Percentiles rank a stretch among this genome's conserved stretches.
Conservation (phyloP, 2,797 vertebrate species). For the Sebastes oblongus region DNA sequence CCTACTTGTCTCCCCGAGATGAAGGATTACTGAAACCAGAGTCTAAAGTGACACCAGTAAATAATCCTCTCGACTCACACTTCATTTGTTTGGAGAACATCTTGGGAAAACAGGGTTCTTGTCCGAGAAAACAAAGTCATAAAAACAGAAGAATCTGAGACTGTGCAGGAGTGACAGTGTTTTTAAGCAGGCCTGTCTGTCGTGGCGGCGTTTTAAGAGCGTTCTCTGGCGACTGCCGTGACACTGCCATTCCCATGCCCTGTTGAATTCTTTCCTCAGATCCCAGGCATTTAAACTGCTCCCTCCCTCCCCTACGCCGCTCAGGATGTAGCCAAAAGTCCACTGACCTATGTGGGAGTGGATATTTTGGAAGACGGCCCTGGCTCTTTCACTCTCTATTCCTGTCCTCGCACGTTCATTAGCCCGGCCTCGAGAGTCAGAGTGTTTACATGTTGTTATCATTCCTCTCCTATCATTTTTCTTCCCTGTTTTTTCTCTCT, state of each 20-base stretch:
- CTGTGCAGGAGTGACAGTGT: slow-evolving; percentile 65
- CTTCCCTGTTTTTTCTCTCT: slow-evolving; percentile 65
- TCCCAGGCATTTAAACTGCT: slow-evolving; percentile 85
- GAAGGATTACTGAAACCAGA: background rate
- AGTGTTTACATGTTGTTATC: slow-evolving; percentile 80
- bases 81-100: slow-evolving; percentile 69
- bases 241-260: slow-evolving; percentile 96
- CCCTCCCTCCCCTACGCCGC: slow-evolving; percentile 84
- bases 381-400: slow-evolving; percentile 77
- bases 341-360: slow-evolving; percentile 92
- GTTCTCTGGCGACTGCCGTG: slow-evolving; percentile 90
- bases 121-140: slow-evolving; percentile 65
- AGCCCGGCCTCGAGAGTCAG: slow-evolving; percentile 83
- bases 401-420: slow-evolving; percentile 88
- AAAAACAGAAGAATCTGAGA: slow-evolving; percentile 54
- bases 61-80: slow-evolving; percentile 59
- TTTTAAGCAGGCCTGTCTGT: slow-evolving; percentile 59
- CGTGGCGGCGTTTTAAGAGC: slow-evolving; percentile 89
- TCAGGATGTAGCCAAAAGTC: slow-evolving; percentile 95
- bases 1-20: background rate
- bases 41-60: slow-evolving; percentile 50
- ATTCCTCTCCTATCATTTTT: slow-evolving; percentile 74
- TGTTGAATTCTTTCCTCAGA: slow-evolving; percentile 89
- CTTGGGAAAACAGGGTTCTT: slow-evolving; percentile 62
- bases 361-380: slow-evolving; percentile 84